A percentile compares a stretch with the other conserved stretches of the same genome.
Evolutionary conservation across 1,140 invertebrate genomes (phyloP).

Genomic region (Patella vulgata): DNA sequence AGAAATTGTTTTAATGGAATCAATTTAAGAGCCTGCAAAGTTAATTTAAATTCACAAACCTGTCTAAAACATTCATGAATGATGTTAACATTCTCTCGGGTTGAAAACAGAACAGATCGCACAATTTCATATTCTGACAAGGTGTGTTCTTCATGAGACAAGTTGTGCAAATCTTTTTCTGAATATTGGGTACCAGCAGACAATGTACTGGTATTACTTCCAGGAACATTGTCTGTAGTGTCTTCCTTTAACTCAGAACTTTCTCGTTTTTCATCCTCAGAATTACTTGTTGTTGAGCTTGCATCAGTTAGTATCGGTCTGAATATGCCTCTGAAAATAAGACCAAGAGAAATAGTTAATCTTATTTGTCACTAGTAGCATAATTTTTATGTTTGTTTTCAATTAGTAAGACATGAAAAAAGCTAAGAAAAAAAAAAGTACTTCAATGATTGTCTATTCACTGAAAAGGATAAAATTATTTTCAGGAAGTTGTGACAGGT

Average conservation of each 20-base stretch:
- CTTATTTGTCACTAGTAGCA: no score
- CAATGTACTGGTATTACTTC: constrained; percentile 27
- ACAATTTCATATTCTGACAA: constrained; percentile 74
- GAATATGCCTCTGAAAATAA: no score
- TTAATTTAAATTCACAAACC: constrained; percentile 41
- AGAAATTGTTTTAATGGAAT: constrained; percentile 1
- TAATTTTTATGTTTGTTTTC: no score
- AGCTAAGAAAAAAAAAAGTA: no score
- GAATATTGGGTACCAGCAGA: constrained; percentile 41
- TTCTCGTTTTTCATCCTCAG: neutral
- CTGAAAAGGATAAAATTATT: no score
- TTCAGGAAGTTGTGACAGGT: no score
- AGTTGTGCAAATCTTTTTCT: constrained; percentile 51
- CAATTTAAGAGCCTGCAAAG: neutral
- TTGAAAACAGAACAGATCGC: constrained; percentile 87
- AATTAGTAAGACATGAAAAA: no score
- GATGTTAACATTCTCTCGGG: constrained; percentile 92
- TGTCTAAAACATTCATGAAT: constrained; percentile 94
- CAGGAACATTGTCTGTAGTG: constrained; percentile 12
- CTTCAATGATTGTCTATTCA: no score
- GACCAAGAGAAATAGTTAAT: no score
- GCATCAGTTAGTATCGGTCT: no score
- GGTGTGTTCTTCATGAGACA: constrained; percentile 63
- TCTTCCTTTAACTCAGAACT: neutral
- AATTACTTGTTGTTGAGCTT: no score